Conservation (phyloP, 53 echinoderm and acorn worm species). For the Hippasteria phrygiana region DNA sequence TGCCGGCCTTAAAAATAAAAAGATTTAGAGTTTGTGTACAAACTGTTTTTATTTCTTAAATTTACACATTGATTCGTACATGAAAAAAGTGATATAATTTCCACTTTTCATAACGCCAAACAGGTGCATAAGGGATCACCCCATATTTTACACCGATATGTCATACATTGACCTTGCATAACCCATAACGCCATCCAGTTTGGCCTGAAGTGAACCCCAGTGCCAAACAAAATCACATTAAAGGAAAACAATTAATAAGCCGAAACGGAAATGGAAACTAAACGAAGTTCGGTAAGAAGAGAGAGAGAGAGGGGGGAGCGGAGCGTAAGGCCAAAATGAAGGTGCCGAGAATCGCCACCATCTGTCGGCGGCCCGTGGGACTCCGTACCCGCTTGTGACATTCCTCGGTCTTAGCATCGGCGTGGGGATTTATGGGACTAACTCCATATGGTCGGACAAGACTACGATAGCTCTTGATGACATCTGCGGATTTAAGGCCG, state of each 20-base stretch:
- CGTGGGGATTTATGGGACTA: conserved; percentile 46
- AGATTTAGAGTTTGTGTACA: too few species aligned
- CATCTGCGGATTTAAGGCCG: conserved; percentile 55
- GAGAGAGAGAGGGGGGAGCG: neutral
- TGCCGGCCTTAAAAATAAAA: too few species aligned
- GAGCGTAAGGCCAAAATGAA: conserved; percentile 1
- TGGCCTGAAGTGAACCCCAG: conserved; percentile 9
- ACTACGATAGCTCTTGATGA: conserved; percentile 54
- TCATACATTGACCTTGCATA: conserved; percentile 34
- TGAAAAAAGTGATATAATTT: neutral
- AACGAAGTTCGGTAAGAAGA: neutral
- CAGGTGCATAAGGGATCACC: neutral
- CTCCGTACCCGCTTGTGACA: conserved; percentile 30
- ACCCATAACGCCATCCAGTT: conserved; percentile 12
- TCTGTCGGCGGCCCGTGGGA: conserved; percentile 67
- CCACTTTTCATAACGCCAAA: neutral
- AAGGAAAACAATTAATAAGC: neutral
- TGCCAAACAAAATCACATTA: neutral
- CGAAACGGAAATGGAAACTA: conserved; percentile 58
- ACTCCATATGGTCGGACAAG: conserved; percentile 39
- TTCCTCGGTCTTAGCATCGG: conserved; percentile 51
- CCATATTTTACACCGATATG: conserved; percentile 2
- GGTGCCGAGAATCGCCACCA: conserved; percentile 48
- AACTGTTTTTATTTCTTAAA: too few species aligned
- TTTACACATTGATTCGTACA: too few species aligned